These are phyloP conservation scores for Automeris io DNA, from an alignment of 2,888 invertebrate species.

Conservation along the genomic window DNA sequence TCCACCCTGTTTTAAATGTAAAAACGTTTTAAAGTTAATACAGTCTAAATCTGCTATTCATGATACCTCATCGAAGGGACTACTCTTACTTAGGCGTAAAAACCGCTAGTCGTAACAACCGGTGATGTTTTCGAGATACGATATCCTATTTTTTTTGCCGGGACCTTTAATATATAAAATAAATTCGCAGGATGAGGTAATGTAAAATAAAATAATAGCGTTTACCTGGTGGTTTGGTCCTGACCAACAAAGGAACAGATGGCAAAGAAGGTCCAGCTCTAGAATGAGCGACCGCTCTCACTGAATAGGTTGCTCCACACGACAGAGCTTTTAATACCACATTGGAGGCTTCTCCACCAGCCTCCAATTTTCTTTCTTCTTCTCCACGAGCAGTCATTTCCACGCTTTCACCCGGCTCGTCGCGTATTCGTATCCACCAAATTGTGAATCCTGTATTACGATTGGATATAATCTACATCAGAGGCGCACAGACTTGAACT, in stretches of 20 bases:
- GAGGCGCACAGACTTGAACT: no score
- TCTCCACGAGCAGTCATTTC: constrained; percentile 45
- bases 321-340: constrained; percentile 53
- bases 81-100: no score
- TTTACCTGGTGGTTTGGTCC: constrained; percentile 66
- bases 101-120: no score
- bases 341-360: constrained; percentile 55
- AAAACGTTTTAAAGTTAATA: no score
- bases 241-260: constrained; percentile 53
- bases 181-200: no score
- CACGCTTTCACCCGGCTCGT: constrained; percentile 48
- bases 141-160: no score
- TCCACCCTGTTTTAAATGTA: no score
- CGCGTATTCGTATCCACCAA: constrained; percentile 61
- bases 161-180: no score
- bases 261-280: constrained; percentile 57
- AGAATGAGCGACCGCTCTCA: constrained; percentile 60
- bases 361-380: constrained; percentile 56
- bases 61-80: no score
- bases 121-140: no score
- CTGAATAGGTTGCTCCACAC: constrained; percentile 63
- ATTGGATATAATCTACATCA: background rate
- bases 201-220: background rate
- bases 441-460: constrained; percentile 50
- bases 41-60: no score